Percentiles rank a stretch among this genome's conserved stretches.
These are phyloP conservation scores for Listrodromus nycthemerus DNA, from an alignment of 2,888 invertebrate genomes.

Conservation along the genomic window DNA sequence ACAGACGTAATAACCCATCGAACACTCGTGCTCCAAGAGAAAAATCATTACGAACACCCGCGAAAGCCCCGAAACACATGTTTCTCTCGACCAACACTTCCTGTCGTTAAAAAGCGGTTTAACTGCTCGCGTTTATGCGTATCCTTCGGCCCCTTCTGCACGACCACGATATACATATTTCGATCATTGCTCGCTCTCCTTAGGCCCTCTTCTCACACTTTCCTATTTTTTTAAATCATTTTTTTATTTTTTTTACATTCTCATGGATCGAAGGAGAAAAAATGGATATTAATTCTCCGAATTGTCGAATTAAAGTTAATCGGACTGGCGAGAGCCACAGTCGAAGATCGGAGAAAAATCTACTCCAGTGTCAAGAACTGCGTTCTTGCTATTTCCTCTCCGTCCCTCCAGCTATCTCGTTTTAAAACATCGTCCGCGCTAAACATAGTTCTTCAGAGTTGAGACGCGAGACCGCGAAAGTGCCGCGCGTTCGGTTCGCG, in stretches of 20 bases:
- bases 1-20: slow-evolving; percentile 76
- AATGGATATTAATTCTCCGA: slow-evolving; percentile 29
- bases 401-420: slow-evolving; percentile 41
- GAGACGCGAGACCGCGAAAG: slow-evolving; percentile 58
- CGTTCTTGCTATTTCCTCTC: slow-evolving; percentile 53
- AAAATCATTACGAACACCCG: slow-evolving; percentile 78
- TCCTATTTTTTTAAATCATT: neutral
- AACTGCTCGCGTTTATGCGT: slow-evolving; percentile 77
- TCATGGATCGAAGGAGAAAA: slow-evolving; percentile 4
- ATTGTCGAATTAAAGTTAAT: slow-evolving; percentile 34
- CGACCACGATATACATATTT: slow-evolving; percentile 25
- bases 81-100: slow-evolving; percentile 80
- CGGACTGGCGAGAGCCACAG: neutral
- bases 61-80: slow-evolving; percentile 81
- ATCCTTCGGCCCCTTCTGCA: slow-evolving; percentile 61
- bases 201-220: slow-evolving; percentile 27
- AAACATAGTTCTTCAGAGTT: slow-evolving; percentile 60
- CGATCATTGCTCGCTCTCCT: slow-evolving; percentile 44
- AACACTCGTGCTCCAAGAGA: slow-evolving; percentile 65
- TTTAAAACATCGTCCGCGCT: slow-evolving; percentile 47
- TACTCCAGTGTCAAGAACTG: slow-evolving; percentile 55
- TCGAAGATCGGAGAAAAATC: neutral
- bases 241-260: slow-evolving; percentile 13
- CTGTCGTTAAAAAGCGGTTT: slow-evolving; percentile 83
- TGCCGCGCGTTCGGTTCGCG: slow-evolving; percentile 44